Conservation (phyloP, 2,888 invertebrate genomes). For the Psylliodes chrysocephalus region DNA sequence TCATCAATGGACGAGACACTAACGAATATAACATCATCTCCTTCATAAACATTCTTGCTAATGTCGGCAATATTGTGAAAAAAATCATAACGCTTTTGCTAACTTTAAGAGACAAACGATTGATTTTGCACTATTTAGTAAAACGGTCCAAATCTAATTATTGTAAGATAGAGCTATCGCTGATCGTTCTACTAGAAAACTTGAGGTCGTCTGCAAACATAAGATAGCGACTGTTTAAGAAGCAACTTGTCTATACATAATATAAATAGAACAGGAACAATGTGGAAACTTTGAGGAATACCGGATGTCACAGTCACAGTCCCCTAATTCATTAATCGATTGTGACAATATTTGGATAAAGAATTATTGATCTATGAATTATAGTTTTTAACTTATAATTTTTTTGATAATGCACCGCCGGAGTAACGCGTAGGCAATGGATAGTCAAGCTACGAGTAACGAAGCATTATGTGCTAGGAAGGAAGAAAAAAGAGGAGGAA, state of each 20-base stretch:
- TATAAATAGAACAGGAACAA: background rate
- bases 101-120: background rate
- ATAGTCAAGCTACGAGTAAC: no score
- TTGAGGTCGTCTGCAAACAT: background rate
- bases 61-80: background rate
- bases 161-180: background rate
- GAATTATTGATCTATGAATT: no score
- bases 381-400: no score
- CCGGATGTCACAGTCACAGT: no score
- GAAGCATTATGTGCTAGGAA: no score
- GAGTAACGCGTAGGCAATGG: no score
- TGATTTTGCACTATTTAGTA: background rate
- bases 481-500: no score
- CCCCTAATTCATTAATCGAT: no score
- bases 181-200: background rate
- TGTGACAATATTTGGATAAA: no score
- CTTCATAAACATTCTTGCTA: background rate
- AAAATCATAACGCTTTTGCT: background rate
- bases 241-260: background rate
- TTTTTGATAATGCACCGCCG: no score
- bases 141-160: background rate
- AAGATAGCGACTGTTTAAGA: slow-evolving; percentile 2
- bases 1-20: background rate
- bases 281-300: no score
- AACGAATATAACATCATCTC: background rate